Evolutionary conservation across 2,888 invertebrate species (phyloP).

Genomic region (Polylopha cassiicola): DNA sequence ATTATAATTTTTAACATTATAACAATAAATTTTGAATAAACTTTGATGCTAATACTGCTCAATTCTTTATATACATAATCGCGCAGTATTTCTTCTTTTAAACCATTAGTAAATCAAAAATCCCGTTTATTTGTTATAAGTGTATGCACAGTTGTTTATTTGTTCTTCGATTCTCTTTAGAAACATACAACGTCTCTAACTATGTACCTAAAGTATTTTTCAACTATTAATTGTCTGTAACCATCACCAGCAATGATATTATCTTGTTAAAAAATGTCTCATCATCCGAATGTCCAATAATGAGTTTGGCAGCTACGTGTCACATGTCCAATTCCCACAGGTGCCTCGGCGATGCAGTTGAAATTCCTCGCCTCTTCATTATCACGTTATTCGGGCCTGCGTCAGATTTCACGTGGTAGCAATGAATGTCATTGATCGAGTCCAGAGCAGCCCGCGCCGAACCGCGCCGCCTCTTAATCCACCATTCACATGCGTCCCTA

Average conservation of each 20-base stretch:
- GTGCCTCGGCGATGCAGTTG: slow-evolving; percentile 6
- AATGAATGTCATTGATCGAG: slow-evolving; percentile 15
- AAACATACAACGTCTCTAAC: no score
- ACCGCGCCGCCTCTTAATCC: slow-evolving; percentile 27
- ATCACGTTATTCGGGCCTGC: slow-evolving; percentile 24
- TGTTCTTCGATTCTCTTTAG: no score
- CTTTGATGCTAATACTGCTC: slow-evolving; percentile 15
- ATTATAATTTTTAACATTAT: slow-evolving; percentile 14
- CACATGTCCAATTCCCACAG: slow-evolving; percentile 18
- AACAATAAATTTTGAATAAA: slow-evolving; percentile 14
- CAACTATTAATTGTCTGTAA: no score
- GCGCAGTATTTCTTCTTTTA: no score
- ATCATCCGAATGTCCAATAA: slow-evolving; percentile 3
- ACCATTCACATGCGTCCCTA: slow-evolving; percentile 36
- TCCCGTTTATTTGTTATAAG: no score
- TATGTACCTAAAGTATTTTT: no score
- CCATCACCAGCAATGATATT: no score
- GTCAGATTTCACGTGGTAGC: slow-evolving; percentile 26
- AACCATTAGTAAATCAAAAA: no score
- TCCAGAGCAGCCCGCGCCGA: slow-evolving; percentile 16
- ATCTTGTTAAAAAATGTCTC: no score
- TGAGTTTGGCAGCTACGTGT: slow-evolving; percentile 8
- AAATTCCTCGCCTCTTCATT: slow-evolving; percentile 20
- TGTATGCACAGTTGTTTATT: no score
- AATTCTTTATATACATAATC: no score